Conservation (phyloP, 2,113 vertebrate species). For the Cebidichthys violaceus region DNA sequence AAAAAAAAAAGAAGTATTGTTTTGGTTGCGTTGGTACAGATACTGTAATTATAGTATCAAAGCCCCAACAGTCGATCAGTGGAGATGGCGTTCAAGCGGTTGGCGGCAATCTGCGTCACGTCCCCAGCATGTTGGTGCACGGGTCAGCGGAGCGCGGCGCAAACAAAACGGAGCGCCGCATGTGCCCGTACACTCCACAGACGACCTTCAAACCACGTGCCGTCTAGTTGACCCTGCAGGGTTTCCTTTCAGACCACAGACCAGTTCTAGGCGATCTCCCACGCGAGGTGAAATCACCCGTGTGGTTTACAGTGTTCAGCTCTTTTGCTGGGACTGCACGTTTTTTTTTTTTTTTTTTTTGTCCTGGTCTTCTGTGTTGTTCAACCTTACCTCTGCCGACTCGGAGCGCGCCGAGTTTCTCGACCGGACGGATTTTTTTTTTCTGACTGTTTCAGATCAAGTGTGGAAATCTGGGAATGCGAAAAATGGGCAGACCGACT, state of each 20-base stretch:
- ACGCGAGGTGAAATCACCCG: neutral
- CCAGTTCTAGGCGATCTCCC: neutral
- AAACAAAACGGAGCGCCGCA: neutral
- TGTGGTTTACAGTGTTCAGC: neutral
- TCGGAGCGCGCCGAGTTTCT: neutral
- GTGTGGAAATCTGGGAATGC: constrained; percentile 30
- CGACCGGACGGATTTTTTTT: neutral
- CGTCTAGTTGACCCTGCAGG: too few relatives aligned
- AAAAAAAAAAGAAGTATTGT: neutral
- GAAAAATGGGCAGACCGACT: neutral
- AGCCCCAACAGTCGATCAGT: neutral
- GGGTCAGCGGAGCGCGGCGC: neutral
- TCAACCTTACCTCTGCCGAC: neutral
- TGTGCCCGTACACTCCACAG: neutral
- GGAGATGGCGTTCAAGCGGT: neutral
- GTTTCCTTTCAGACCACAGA: too few relatives aligned
- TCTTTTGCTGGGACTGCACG: neutral
- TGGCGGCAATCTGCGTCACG: neutral
- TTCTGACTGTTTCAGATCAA: constrained; percentile 1
- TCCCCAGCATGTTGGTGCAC: too few relatives aligned
- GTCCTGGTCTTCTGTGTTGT: neutral
- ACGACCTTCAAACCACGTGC: neutral
- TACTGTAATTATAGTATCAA: neutral
- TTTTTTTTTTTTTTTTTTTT: too few relatives aligned
- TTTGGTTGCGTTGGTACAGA: neutral